Evolutionary conservation across 2,113 vertebrate species (phyloP).

Genomic region (Heptranchias perlo): DNA sequence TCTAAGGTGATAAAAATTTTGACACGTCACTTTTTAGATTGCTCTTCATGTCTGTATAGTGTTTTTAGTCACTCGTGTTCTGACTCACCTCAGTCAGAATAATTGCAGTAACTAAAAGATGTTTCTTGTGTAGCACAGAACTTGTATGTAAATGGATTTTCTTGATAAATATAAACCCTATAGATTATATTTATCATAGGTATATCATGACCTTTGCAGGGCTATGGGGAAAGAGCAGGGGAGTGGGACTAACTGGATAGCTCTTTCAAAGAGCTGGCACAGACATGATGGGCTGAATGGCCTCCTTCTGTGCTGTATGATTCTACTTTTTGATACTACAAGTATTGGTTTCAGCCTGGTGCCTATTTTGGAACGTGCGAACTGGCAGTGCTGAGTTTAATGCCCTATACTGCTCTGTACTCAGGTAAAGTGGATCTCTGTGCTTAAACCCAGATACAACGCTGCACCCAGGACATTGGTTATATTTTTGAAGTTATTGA

Average conservation of each 20-base stretch:
- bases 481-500: background rate
- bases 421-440: background rate
- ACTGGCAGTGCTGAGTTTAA: background rate
- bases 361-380: background rate
- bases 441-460: too few relatives aligned
- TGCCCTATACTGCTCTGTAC: background rate
- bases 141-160: background rate
- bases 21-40: too few relatives aligned
- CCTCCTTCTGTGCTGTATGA: background rate
- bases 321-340: background rate
- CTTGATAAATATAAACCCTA: background rate
- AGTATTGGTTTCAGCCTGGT: background rate
- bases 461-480: too few relatives aligned
- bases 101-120: background rate
- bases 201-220: background rate
- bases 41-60: background rate
- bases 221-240: background rate
- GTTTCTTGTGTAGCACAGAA: background rate
- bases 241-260: background rate
- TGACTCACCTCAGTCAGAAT: background rate
- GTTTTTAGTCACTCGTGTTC: background rate
- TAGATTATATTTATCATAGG: background rate
- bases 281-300: background rate
- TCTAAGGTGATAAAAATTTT: background rate
- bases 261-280: background rate